Evolutionary conservation across 1,140 invertebrate species (phyloP).

Genomic region (Bombus confusus): DNA sequence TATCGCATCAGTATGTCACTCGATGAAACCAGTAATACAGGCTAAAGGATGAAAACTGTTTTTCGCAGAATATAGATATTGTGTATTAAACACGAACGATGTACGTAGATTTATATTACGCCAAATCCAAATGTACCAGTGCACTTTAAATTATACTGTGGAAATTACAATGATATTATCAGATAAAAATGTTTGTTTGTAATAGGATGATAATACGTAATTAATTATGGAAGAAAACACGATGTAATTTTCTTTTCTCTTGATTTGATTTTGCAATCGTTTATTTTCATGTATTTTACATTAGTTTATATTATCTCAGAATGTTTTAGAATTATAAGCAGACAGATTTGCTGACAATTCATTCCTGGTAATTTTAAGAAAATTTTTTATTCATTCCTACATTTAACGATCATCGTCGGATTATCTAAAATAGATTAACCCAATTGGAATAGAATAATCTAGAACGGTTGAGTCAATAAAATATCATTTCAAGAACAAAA

Average conservation of each 20-base stretch:
- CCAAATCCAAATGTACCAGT: background rate
- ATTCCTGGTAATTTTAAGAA: background rate
- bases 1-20: background rate
- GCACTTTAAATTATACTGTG: background rate
- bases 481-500: too few species aligned
- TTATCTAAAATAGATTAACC: background rate
- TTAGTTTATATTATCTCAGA: too few species aligned
- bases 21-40: background rate
- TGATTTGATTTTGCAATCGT: too few species aligned
- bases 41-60: background rate
- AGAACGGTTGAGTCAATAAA: too few species aligned
- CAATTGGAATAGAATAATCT: background rate
- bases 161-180: background rate
- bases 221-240: too few species aligned
- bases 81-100: background rate
- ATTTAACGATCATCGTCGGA: background rate
- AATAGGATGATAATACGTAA: too few species aligned
- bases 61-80: background rate
- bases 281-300: too few species aligned
- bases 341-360: too few species aligned
- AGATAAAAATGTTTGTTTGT: too few species aligned
- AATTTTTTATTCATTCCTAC: background rate
- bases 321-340: too few species aligned
- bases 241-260: too few species aligned
- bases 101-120: too few species aligned